phyloP scores from a whole-genome alignment of 2,888 invertebrate genomes.

The Pantelozetes paolii region DNA sequence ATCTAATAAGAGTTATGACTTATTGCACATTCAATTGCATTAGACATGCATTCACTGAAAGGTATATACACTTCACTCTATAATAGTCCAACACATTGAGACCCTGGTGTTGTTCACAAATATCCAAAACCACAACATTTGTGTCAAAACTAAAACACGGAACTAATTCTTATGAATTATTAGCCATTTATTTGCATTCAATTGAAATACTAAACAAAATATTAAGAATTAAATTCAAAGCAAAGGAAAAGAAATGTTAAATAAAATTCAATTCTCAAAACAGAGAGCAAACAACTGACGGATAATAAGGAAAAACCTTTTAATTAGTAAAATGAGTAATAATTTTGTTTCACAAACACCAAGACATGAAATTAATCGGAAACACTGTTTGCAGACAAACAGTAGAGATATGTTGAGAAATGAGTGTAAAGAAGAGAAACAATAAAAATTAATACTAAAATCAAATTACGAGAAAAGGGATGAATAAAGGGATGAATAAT shows the following conservation, averaged over 20 bases:
- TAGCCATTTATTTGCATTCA: background rate
- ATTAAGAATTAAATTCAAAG: background rate
- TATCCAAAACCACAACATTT: slow-evolving; percentile 25
- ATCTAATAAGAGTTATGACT: background rate
- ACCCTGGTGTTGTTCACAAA: background rate
- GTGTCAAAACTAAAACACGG: slow-evolving; percentile 26
- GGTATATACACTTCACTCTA: background rate
- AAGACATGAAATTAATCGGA: background rate
- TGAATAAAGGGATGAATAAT: background rate
- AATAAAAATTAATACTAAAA: slow-evolving; percentile 1
- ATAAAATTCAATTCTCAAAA: background rate
- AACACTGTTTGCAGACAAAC: background rate
- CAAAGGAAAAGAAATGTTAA: background rate
- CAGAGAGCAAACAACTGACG: background rate
- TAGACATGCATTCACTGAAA: background rate
- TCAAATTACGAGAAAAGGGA: background rate
- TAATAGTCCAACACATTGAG: background rate
- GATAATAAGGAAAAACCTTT: slow-evolving; percentile 14
- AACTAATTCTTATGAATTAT: slow-evolving; percentile 27
- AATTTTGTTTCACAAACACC: background rate
- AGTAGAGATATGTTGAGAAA: background rate
- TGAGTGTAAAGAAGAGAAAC: background rate
- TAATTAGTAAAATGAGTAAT: slow-evolving; percentile 12
- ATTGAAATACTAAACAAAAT: background rate
- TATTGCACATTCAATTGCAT: background rate